These are phyloP conservation scores for Chamaetylas fuelleborni DNA, from an alignment of 2,113 vertebrate species.

Conservation along the genomic window DNA sequence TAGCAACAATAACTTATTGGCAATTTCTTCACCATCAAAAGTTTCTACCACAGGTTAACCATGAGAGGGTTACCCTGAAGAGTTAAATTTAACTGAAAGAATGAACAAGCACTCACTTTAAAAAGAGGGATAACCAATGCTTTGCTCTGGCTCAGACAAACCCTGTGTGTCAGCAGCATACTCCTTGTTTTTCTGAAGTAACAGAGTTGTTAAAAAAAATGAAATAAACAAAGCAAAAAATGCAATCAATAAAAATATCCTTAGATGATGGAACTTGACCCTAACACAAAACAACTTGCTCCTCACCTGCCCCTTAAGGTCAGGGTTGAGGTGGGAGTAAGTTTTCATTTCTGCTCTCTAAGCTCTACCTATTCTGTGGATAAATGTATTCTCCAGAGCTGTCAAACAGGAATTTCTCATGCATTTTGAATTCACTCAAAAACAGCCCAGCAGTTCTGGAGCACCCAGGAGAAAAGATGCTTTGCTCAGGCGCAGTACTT, in stretches of 20 bases:
- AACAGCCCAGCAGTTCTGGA: background rate
- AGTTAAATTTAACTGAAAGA: background rate
- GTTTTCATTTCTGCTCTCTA: background rate
- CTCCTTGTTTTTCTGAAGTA: background rate
- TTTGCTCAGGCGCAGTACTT: background rate
- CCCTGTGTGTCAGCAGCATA: background rate
- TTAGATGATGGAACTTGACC: background rate
- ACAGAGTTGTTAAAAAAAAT: background rate
- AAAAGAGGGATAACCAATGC: background rate
- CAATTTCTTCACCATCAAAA: background rate
- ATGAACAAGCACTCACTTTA: background rate
- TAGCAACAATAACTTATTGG: background rate
- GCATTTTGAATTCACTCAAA: constrained; percentile 1
- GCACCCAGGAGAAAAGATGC: background rate
- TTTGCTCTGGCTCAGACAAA: background rate
- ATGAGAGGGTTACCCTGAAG: background rate
- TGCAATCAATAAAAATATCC: background rate
- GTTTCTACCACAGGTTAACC: background rate
- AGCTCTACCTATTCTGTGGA: background rate
- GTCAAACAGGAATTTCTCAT: constrained; percentile 16
- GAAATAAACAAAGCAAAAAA: background rate
- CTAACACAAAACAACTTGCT: background rate
- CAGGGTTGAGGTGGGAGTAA: background rate
- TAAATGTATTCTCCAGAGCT: constrained; percentile 9
- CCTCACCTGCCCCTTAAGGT: background rate